Evolutionary conservation across 2,113 vertebrate genomes (phyloP).

Genomic region (Motacilla alba): DNA sequence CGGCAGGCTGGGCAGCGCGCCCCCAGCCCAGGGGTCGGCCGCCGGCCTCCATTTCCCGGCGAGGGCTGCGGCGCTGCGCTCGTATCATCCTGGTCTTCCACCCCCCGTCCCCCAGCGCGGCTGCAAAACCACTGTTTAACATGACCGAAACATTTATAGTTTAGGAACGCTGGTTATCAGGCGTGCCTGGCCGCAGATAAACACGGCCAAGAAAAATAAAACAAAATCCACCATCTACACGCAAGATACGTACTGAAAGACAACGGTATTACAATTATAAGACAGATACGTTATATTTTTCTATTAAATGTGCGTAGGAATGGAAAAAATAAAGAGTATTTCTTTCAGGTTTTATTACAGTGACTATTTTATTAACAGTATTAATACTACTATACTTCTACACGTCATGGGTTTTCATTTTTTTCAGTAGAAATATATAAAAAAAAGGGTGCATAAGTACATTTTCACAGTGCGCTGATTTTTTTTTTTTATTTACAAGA

Average conservation of each 20-base stretch:
- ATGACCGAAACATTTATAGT: constrained; percentile 43
- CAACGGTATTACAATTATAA: background rate
- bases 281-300: background rate
- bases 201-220: constrained; percentile 7
- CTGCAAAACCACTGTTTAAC: constrained; percentile 49
- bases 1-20: background rate
- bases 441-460: constrained; percentile 79
- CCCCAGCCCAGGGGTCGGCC: background rate
- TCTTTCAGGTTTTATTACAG: constrained; percentile 70
- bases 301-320: background rate
- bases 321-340: constrained; percentile 60
- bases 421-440: constrained; percentile 75
- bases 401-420: constrained; percentile 66
- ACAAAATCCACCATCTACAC: background rate
- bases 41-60: constrained; percentile 56
- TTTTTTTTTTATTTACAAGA: constrained; percentile 80
- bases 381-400: constrained; percentile 71
- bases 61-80: background rate
- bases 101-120: background rate
- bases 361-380: constrained; percentile 78
- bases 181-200: background rate
- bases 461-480: constrained; percentile 82
- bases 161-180: constrained; percentile 26
- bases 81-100: background rate
- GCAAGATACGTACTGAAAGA: background rate